A percentile compares a stretch with the other conserved stretches of the same genome.
phyloP scores from a whole-genome alignment of 2,797 vertebrate genomes.

The Lerista edwardsae region DNA sequence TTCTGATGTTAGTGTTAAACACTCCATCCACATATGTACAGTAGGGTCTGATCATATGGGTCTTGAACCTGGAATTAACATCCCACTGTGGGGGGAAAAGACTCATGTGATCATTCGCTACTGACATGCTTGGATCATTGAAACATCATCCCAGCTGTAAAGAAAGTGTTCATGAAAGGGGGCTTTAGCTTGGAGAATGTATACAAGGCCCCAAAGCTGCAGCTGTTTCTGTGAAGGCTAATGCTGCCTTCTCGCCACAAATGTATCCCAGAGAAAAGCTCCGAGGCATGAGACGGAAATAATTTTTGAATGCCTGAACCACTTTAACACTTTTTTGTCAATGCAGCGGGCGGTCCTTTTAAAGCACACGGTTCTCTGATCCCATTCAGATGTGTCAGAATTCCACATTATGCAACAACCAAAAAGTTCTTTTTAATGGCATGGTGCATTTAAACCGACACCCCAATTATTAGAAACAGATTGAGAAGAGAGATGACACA shows the following conservation, averaged over 20 bases:
- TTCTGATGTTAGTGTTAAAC: neutral
- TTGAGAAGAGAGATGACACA: neutral
- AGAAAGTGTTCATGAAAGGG: too few species aligned
- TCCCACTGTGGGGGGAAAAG: neutral
- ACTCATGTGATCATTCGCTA: neutral
- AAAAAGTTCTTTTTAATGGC: neutral
- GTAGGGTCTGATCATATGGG: neutral
- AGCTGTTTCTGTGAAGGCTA: neutral
- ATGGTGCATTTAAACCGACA: neutral
- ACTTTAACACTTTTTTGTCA: too few species aligned
- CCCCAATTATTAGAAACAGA: conserved; percentile 18
- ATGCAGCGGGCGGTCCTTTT: neutral
- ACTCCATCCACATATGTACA: neutral
- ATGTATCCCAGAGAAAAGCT: neutral
- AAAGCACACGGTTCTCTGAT: neutral
- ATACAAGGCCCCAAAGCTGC: neutral
- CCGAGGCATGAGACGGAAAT: neutral
- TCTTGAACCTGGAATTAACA: neutral
- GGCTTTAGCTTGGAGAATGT: neutral
- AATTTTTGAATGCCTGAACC: neutral
- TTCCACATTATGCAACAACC: neutral
- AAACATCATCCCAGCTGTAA: neutral
- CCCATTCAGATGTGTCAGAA: neutral
- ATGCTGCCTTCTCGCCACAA: neutral
- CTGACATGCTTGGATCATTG: neutral